Base-by-base conservation (phyloP, 2,888 invertebrate species). In the Myathropa florea region DNA sequence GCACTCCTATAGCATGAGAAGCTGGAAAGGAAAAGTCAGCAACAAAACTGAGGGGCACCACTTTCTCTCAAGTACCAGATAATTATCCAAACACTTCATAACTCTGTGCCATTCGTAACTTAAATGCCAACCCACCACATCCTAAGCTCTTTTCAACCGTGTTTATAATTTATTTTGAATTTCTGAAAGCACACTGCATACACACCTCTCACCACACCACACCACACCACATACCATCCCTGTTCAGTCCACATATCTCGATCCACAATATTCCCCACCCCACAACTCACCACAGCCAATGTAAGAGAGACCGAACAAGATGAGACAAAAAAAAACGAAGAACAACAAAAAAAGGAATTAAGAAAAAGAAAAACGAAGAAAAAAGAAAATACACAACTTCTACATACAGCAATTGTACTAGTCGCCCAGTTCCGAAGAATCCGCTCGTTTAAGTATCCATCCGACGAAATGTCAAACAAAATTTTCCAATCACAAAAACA, bases 401-500 rank as follows among this genome's bases (percentile, higher is more conserved):
- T 57, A 57, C 73, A 60, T 64, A 60, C 46, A 80, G 73, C 64
- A 70, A 81, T 81, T 81, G 81, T 81, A 81, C 81, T 81, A 81
- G 81, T 81, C 81, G 23, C 72, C 61, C 61, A 65, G 24, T 73
- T 80, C 75, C 81, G 81, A 81, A 82, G 72, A 86, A 78, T 82
- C 71, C 83, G 75, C 83, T 86, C 83, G 65, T 70, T 82, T 30
- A 78, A 78, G 72, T 73, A 83, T 65, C 70, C 78, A 71, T 67
- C 57, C 39, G 39, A 72, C 86, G 86, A 88, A 88, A 88, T 88
- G 89, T 89, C 89, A 89, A 88, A 88, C 79, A 88, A 88, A 88
- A 88, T 87, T 88, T 88, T 89, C 87, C 88, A 88, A 88, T 88
- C 88, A 84, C 86, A 86, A 88, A 89, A 89, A 89, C 89, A 89